Percentiles rank a stretch among this genome's conserved stretches.
Evolutionary conservation across 2,113 vertebrate genomes (phyloP).

Genomic region (Phalacrocorax carbo): DNA sequence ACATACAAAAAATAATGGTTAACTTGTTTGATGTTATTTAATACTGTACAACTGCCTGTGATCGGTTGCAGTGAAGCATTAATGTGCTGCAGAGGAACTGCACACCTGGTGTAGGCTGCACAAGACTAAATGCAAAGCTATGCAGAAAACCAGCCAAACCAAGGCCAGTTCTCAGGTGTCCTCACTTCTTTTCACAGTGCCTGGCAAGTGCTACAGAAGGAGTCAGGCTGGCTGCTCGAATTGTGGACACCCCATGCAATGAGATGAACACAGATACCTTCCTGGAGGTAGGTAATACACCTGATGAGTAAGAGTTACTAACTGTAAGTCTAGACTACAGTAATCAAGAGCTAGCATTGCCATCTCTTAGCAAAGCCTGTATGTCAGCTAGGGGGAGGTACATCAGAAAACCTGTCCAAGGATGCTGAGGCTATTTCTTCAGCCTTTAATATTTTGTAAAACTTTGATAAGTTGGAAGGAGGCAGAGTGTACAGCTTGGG

Average conservation of each 20-base stretch:
- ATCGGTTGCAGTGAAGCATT: not conserved
- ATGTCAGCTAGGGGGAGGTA: not conserved
- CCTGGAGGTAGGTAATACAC: conserved; percentile 78
- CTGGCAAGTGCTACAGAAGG: conserved; percentile 87
- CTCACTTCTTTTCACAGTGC: conserved; percentile 74
- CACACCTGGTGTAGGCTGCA: not conserved
- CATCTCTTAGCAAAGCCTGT: not conserved
- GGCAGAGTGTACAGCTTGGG: not conserved
- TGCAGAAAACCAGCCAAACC: not conserved
- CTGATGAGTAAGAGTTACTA: not conserved
- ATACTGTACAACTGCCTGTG: not conserved
- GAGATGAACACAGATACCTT: conserved; percentile 97
- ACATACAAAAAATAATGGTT: not conserved
- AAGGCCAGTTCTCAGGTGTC: not conserved
- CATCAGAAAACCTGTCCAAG: not conserved
- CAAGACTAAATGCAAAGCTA: not conserved
- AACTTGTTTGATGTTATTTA: not conserved
- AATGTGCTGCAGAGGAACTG: not conserved
- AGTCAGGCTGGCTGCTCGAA: conserved; percentile 90
- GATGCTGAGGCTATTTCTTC: not conserved
- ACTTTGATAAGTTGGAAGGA: not conserved
- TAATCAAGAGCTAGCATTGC: not conserved
- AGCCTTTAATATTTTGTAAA: not conserved
- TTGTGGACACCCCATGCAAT: conserved; percentile 94
- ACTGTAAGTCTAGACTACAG: not conserved